Evolutionary conservation across 1,140 invertebrate genomes (phyloP), one percentile per base, ranked within the genome.

Genomic region (Drosophila fuyamai): DNA sequence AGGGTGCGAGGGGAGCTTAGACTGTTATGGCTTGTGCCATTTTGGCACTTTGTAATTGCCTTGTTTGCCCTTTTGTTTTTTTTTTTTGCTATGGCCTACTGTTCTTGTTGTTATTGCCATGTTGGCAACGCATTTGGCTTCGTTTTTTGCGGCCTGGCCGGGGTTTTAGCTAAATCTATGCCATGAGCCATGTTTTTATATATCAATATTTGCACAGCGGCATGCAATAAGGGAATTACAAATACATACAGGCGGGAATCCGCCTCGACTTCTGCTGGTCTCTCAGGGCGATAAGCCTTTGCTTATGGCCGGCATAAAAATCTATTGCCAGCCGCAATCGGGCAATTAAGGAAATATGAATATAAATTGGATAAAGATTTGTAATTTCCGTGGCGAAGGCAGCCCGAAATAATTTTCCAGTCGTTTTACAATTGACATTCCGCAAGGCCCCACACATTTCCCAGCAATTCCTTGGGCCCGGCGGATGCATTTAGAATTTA

Each of bases 21-120:
- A 81, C 72, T 83, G 84, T 86, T 86, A 86, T 88, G 79, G 83
- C 83, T 77, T 83, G 76, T 83, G 83, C 83, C 84, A 86, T 86
- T 86, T 86, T 86, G 83, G 83, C 83, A 86, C 83, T 88, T 83
- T 86, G 83, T 86, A 86, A 86, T 86, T 86, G 83, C 83, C 83
- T 86, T 86, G 83, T 86, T 86, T 88, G 72, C 79, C 83, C 76
- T 77, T 61, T 78, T 85, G 78, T 85, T 81, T 82, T 13, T 23
- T 27, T 18, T 47, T 48, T 29, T 32, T 6, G 29, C 2, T 77
- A 59, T 76, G 57, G 63, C 70, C 75, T 76, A 84, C 59, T 72
- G 68, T 65, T 70, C 56, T 53, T 71, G 67, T 77, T 86, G 82
- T 79, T 86, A 81, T 86, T 81, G 79, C 75, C 61, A 51, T 77